Evolutionary conservation across 2,888 invertebrate genomes (phyloP), one percentile per base, ranked within the genome.

Genomic region (Parnassius smintheus): DNA sequence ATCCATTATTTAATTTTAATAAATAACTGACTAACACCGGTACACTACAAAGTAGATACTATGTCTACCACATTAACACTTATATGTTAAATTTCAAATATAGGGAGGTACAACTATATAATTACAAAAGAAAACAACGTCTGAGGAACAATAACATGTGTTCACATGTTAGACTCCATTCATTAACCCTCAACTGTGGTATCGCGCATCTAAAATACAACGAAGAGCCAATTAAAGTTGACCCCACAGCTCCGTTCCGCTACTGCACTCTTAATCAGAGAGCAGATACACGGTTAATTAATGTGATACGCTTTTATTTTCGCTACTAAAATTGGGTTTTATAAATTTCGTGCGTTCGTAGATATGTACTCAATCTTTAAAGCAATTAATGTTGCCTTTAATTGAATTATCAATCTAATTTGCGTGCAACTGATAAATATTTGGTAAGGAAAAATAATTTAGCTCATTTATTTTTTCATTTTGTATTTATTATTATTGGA

Each of bases 211-310:
- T 88, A 83, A 87, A 83, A 84, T 82, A 85, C 85, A 83, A 75
- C 79, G 72, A 75, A 69, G 75, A 82, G 82, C 87, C 88, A 88
- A 88, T 88, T 88, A 88, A 87, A 88, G 85, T 86, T 87, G 88
- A 88, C 88, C 88, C 82, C 74, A 76, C 78, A 76, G 72, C 75
- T 72, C 66, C 80, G 85, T 84, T 85, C 80, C 84, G 83, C 83
- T 82, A 81, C 81, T 87, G 87, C 83, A 88, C 88, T 89, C 86
- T 91, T 89, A 91, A 89, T 89, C 89, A 87, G 85, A 73, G 79
- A 76, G 71, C 77, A 85, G 90, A 88, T 89, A 89, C 84, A 87
- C 80, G 81, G 80, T 82, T 90, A 88, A 88, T 89, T 90, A 90
- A 86, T 87, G 86, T 84, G 83, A 84, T 85, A 82, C 81, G 75